Percentiles rank a stretch among this genome's conserved stretches.
Conservation (phyloP, 2,113 vertebrate genomes). For the Chascanopsetta lugubris region DNA sequence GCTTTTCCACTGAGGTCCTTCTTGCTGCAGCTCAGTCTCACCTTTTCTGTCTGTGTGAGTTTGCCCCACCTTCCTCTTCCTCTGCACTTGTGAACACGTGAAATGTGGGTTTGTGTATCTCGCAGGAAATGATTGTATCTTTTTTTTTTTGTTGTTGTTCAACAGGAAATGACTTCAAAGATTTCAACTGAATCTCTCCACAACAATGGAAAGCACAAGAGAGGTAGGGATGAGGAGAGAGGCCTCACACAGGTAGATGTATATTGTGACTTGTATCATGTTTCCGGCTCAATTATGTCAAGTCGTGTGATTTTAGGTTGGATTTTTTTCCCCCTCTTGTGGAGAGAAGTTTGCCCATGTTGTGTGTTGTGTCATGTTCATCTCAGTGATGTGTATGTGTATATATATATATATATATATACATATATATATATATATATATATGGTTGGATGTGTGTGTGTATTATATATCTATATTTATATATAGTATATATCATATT, state of each 20-base stretch:
- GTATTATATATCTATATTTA: too few species aligned
- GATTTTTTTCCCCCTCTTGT: slow-evolving; percentile 14
- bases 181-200: slow-evolving; percentile 54
- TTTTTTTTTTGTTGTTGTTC: slow-evolving; percentile 38
- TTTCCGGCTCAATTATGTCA: neutral
- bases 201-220: slow-evolving; percentile 53
- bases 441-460: too few species aligned
- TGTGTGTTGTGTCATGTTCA: too few species aligned
- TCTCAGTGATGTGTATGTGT: too few species aligned
- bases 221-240: slow-evolving; percentile 15
- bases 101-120: slow-evolving; percentile 42
- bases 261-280: neutral
- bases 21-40: slow-evolving; percentile 20
- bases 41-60: slow-evolving; percentile 31
- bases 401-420: too few species aligned
- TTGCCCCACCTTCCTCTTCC: slow-evolving; percentile 20
- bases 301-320: too few species aligned
- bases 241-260: slow-evolving; percentile 1
- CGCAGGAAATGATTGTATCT: slow-evolving; percentile 67
- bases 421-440: too few species aligned
- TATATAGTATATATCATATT: too few species aligned
- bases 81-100: slow-evolving; percentile 11
- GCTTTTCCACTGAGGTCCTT: neutral
- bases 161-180: slow-evolving; percentile 73
- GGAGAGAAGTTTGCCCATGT: slow-evolving; percentile 14